Conservation (phyloP, 1,140 invertebrate genomes). For the Dufourea novaeangliae region DNA sequence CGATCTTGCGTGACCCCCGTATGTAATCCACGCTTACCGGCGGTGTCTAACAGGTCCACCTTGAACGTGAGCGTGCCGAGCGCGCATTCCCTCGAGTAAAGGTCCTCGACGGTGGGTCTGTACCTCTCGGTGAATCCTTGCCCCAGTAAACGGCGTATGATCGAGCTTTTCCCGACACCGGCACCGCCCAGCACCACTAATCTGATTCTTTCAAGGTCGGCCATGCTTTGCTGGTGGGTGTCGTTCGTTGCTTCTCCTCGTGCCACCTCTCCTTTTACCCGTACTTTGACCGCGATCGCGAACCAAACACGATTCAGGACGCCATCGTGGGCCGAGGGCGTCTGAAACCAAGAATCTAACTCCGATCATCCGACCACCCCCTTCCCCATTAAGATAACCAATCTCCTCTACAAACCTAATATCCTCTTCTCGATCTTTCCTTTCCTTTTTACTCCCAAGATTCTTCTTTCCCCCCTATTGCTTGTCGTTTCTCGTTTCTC, state of each 20-base stretch:
- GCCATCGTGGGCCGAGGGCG: slow-evolving; percentile 29
- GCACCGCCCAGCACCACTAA: slow-evolving; percentile 92
- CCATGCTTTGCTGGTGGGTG: slow-evolving; percentile 79
- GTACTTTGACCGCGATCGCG: slow-evolving; percentile 11
- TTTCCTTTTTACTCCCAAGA: slow-evolving; percentile 5
- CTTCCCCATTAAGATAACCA: no score
- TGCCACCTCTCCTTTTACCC: neutral
- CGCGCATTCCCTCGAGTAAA: slow-evolving; percentile 93
- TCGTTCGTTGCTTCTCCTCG: slow-evolving; percentile 7
- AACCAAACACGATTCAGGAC: slow-evolving; percentile 28
- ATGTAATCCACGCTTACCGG: slow-evolving; percentile 77
- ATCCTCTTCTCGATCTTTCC: slow-evolving; percentile 8
- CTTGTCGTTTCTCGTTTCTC: neutral
- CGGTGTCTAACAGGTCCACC: slow-evolving; percentile 94
- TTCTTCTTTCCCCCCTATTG: neutral
- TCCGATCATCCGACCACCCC: neutral
- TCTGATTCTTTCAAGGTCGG: slow-evolving; percentile 91
- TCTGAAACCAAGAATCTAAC: slow-evolving; percentile 33
- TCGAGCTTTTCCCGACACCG: slow-evolving; percentile 93
- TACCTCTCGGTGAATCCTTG: slow-evolving; percentile 93
- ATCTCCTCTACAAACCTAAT: slow-evolving; percentile 5
- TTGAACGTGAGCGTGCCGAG: slow-evolving; percentile 88
- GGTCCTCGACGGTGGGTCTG: slow-evolving; percentile 93
- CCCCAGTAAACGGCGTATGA: slow-evolving; percentile 93
- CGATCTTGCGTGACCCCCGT: neutral